Evolutionary conservation across 2,888 invertebrate genomes (phyloP), one percentile per base, ranked within the genome.

Genomic region (Neria commutata): DNA sequence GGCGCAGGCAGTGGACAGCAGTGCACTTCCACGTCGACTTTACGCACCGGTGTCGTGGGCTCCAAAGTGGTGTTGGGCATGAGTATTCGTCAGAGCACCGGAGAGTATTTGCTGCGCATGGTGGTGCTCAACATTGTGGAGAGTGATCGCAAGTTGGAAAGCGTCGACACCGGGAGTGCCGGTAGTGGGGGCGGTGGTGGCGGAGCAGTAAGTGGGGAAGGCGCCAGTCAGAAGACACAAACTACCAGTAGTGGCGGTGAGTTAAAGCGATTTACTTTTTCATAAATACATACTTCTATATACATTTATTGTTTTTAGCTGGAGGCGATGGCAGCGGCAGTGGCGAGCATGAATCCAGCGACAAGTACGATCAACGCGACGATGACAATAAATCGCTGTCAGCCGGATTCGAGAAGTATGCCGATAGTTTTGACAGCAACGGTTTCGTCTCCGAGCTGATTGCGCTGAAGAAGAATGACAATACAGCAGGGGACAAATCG

Each of bases 341-440:
- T 17, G 55, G 42, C 42, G 21, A 21, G 5, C 62, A 62, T 21
- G 52, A 55, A 25, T 48, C 65, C 40, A 57, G 57, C 49, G 66
- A 67, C 45, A 67, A 70, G 49, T 68, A 63, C 50, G 67, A 68
- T 50, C 59, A 61, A 25, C 64, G 65, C 29, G 75, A 77, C 51
- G 76, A 77, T 49, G 73, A 75, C 52, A 73, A 74, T 33, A 75
- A 75, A 61, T 67, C 72, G 0, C 50, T 76, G 54, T 69, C 74
- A n/a, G 64, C 74, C 4, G 61, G 64, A 16, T 77, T 73, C 52
- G 77, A 76, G 26, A 79, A 79, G 55, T 79, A 78, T 54, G 67
- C 75, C 0, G 79, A 79, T 58, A 75, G 79, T 3, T 78, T 78
- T 50, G 79, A 79, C 54, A 79, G 79, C 60, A 79, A 77, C 25